Evolutionary conservation across 2,113 vertebrate species (phyloP).

Genomic region (Dissostichus mawsoni): DNA sequence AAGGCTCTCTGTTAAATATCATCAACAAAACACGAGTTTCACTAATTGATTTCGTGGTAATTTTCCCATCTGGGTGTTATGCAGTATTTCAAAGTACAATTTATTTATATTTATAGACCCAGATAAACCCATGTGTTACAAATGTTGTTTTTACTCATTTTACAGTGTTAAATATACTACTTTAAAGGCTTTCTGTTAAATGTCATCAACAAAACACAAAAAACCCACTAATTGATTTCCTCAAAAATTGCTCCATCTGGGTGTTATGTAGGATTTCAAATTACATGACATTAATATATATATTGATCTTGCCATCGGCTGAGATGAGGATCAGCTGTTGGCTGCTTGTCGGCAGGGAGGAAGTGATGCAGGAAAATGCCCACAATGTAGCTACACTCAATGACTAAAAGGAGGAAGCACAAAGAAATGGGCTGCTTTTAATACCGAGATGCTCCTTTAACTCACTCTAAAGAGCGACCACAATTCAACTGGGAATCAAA

Average conservation of each 20-base stretch:
- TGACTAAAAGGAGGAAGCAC: conserved; percentile 81
- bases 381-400: conserved; percentile 79
- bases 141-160: neutral
- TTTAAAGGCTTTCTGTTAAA: neutral
- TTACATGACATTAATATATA: neutral
- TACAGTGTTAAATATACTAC: neutral
- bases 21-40: neutral
- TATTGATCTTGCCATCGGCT: neutral
- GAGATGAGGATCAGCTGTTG: conserved; percentile 75
- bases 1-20: neutral
- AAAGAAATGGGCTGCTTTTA: conserved; percentile 74
- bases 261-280: neutral
- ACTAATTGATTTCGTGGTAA: neutral
- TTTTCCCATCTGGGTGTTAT: neutral
- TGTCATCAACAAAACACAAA: neutral
- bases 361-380: conserved; percentile 85
- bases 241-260: neutral
- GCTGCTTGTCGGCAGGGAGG: conserved; percentile 63
- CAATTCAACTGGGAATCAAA: neutral
- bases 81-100: neutral
- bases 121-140: neutral
- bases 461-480: conserved; percentile 18
- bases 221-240: neutral
- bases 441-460: conserved; percentile 46
- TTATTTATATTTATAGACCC: neutral